Evolutionary conservation across 2,113 vertebrate genomes (phyloP), one percentile per base, ranked within the genome.

Genomic region (Larimichthys crocea): DNA sequence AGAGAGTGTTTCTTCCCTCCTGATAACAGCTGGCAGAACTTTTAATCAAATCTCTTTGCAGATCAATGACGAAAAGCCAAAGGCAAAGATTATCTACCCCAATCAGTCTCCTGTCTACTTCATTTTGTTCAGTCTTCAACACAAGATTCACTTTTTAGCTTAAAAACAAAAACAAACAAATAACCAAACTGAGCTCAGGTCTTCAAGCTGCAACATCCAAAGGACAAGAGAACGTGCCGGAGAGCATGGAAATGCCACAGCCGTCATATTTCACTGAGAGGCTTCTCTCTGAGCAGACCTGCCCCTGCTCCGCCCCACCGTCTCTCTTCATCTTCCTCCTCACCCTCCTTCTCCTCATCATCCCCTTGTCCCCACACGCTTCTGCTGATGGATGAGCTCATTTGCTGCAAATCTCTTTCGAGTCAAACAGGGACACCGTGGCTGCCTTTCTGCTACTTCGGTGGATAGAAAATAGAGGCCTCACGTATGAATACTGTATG

Each of bases 341-440:
- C 79, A 22, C 44, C 74, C 76, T 74, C 83, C 66, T 60, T 49
- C 56, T 56, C 76, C 40, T 85, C 86, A 44, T 82, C 88, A 80
- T 88, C 64, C 56, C 74, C 74, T 81, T 75, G 77, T 82, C 80
- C 84, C 85, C 66, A 53, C 70, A 26, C 3, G 44, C 82, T 56
- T 73, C 83, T 42, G 75, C 85, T 94, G 94, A 95, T 93, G 90
- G 91, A 95, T 94, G 93, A 93, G 89, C 90, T 94, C 78, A 90
- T 91, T 90, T 89, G 74, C 82, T 63, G 70, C 78, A 88, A 89
- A 88, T 89, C 78, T 89, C 89, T 87, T 86, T 86, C 5, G 35
- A 79, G 85, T 90, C 87, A 86, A 74, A 26, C 79, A 29, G 46
- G 62, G 84, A 90, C 87, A 77, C 69, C 56, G 83, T 24, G 65